phyloP scores from a whole-genome alignment of 30 jellyfish, hydroid and myxozoan genomes.

The Aurelia coerulea region DNA sequence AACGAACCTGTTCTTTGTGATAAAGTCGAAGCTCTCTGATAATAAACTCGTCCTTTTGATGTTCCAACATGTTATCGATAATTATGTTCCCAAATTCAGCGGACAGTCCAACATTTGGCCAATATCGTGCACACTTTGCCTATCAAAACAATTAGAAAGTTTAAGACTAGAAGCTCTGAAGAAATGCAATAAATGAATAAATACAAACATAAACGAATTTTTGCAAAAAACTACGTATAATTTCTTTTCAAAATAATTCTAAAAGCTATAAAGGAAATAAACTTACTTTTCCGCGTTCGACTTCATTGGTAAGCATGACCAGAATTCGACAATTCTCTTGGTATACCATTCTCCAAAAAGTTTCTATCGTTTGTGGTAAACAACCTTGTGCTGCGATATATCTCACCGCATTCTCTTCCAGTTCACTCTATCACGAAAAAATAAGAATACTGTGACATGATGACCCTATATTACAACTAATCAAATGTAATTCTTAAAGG shows the following conservation, averaged over 20 bases:
- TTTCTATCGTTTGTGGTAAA: constrained; percentile 71
- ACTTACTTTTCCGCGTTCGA: constrained; percentile 83
- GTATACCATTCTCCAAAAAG: constrained; percentile 88
- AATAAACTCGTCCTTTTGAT: constrained; percentile 51
- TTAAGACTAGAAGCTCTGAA: background rate
- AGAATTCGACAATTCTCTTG: constrained; percentile 72
- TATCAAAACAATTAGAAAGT: background rate
- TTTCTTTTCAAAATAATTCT: background rate
- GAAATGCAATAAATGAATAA: background rate
- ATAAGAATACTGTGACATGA: background rate
- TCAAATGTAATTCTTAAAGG: too few relatives aligned
- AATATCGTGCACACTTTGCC: constrained; percentile 92
- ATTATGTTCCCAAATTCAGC: constrained; percentile 78
- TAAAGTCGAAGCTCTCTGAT: constrained; percentile 82
- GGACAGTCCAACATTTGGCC: constrained; percentile 96
- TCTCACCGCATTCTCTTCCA: constrained; percentile 43
- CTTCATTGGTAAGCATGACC: constrained; percentile 90
- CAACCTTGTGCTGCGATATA: constrained; percentile 98
- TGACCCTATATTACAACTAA: background rate
- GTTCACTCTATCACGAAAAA: constrained; percentile 65
- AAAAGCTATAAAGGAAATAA: background rate
- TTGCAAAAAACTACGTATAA: background rate
- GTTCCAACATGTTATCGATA: constrained; percentile 87
- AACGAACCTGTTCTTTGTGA: constrained; percentile 60
- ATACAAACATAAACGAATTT: background rate